phyloP scores from a whole-genome alignment of 2,113 vertebrate species.

The Myrmecobius fasciatus region DNA sequence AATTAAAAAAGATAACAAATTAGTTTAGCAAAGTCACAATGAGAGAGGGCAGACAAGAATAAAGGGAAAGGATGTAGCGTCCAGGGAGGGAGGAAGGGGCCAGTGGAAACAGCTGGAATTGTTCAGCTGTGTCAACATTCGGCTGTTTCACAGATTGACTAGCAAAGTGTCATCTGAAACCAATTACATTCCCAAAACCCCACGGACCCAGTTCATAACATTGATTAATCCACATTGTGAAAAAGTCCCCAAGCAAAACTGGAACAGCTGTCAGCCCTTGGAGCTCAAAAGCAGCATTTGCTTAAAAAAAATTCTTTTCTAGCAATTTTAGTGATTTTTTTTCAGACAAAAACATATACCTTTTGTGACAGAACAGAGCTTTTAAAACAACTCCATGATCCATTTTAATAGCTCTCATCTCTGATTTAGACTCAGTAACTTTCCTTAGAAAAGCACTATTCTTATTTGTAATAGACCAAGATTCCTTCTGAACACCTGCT shows the following conservation, averaged over 20 bases:
- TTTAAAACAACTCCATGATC: slow-evolving; percentile 16
- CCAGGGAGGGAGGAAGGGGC: slow-evolving; percentile 83
- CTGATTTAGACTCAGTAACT: neutral
- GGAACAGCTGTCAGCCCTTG: slow-evolving; percentile 85
- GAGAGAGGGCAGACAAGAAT: slow-evolving; percentile 72
- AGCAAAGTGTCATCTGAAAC: slow-evolving; percentile 89
- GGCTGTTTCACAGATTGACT: slow-evolving; percentile 86
- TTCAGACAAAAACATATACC: slow-evolving; percentile 50
- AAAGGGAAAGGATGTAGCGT: slow-evolving; percentile 74
- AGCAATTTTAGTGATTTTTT: slow-evolving; percentile 61
- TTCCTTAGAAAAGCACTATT: slow-evolving; percentile 28
- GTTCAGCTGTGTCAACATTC: slow-evolving; percentile 87
- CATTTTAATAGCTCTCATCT: fast-evolving
- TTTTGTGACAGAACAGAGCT: slow-evolving; percentile 27
- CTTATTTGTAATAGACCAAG: slow-evolving; percentile 28
- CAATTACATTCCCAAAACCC: slow-evolving; percentile 89
- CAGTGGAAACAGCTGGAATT: slow-evolving; percentile 87
- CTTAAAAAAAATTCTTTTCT: slow-evolving; percentile 53
- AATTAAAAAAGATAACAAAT: slow-evolving; percentile 67
- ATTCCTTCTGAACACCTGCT: slow-evolving; percentile 44
- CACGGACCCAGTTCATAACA: slow-evolving; percentile 88
- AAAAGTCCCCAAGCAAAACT: slow-evolving; percentile 88
- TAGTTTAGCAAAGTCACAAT: slow-evolving; percentile 79
- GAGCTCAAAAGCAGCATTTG: slow-evolving; percentile 78
- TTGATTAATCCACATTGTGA: slow-evolving; percentile 90